These are phyloP conservation scores for Gymnocheta viridis DNA, from an alignment of 2,888 invertebrate genomes.

Conservation along the genomic window DNA sequence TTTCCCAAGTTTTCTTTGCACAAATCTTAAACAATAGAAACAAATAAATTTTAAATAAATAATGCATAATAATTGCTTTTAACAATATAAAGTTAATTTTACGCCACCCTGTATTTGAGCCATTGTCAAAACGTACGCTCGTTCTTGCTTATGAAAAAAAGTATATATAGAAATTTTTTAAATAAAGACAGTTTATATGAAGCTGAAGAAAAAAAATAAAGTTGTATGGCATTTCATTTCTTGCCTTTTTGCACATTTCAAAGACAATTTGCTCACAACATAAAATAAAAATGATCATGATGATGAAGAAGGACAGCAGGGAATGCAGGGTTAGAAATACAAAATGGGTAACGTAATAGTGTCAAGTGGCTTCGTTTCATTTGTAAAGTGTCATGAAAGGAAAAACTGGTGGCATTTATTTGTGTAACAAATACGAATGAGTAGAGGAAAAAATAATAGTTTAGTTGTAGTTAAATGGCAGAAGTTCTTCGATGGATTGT, in stretches of 20 bases:
- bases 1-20: no score
- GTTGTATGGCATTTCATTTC: slow-evolving; percentile 5
- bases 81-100: no score
- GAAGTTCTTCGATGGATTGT: slow-evolving; percentile 18
- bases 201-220: background rate
- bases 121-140: background rate
- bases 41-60: no score
- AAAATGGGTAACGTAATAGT: slow-evolving; percentile 64
- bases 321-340: slow-evolving; percentile 2
- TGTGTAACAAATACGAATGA: slow-evolving; percentile 36
- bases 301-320: no score
- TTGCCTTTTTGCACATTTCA: slow-evolving; percentile 43
- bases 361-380: slow-evolving; percentile 70
- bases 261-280: slow-evolving; percentile 42
- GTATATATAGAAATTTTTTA: background rate
- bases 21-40: no score
- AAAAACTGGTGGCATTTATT: slow-evolving; percentile 61
- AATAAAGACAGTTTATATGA: slow-evolving; percentile 1
- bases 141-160: background rate
- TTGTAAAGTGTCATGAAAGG: slow-evolving; percentile 67
- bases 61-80: no score
- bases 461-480: slow-evolving; percentile 8
- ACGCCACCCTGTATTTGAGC: no score
- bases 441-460: background rate
- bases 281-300: slow-evolving; percentile 16